Percentiles rank a stretch among this genome's conserved stretches.
These are phyloP conservation scores for Crypturellus undulatus DNA, from an alignment of 2,113 vertebrate genomes.

Conservation along the genomic window DNA sequence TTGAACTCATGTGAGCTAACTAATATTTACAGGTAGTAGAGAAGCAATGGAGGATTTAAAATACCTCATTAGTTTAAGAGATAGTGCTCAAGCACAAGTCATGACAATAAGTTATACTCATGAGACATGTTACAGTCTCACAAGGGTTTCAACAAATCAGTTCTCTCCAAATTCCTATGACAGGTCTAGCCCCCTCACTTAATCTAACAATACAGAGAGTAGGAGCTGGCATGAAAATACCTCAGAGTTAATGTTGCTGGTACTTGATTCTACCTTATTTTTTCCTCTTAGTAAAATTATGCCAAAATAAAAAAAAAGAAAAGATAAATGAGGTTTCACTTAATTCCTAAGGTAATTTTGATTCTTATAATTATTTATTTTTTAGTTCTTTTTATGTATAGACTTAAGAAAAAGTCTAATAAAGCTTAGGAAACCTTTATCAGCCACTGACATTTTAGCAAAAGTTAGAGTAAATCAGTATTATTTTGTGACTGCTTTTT, in stretches of 20 bases:
- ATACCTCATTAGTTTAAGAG: background rate
- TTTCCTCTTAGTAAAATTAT: background rate
- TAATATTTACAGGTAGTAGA: background rate
- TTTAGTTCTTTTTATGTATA: background rate
- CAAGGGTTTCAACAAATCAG: background rate
- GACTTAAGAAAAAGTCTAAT: background rate
- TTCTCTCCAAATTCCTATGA: background rate
- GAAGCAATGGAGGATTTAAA: background rate
- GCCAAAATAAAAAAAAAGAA: background rate
- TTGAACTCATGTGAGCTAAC: background rate
- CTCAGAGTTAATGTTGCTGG: background rate
- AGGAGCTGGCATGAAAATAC: background rate
- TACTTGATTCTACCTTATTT: background rate
- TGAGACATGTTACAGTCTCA: background rate
- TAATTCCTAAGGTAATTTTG: background rate
- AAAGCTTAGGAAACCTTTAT: background rate
- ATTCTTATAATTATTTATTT: background rate
- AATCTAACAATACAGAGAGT: background rate
- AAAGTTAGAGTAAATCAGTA: constrained; percentile 39
- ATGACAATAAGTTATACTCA: background rate
- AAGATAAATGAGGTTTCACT: background rate
- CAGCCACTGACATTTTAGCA: background rate
- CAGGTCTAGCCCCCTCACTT: background rate
- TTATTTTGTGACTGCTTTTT: constrained; percentile 46
- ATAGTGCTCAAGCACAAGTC: background rate